Percentiles rank a stretch among this genome's conserved stretches.
Evolutionary conservation across 2,113 vertebrate genomes (phyloP).

Genomic region (Neodon shergylaensis): DNA sequence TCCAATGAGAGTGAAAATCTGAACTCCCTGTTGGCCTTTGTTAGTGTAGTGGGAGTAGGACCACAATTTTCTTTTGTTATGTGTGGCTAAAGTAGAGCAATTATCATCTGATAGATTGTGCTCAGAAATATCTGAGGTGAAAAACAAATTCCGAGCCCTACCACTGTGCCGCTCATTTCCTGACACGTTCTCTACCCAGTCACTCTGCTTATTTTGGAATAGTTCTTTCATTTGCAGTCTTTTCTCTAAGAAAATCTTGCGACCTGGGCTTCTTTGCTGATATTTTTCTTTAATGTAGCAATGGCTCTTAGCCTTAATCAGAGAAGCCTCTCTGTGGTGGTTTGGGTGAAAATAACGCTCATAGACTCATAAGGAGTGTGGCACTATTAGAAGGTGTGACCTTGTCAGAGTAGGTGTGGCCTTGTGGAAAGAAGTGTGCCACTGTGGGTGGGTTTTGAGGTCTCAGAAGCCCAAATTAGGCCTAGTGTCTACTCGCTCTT

Average conservation of each 20-base stretch:
- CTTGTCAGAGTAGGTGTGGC: background rate
- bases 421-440: background rate
- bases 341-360: background rate
- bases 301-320: background rate
- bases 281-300: background rate
- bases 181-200: background rate
- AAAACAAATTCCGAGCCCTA: constrained; percentile 32
- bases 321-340: background rate
- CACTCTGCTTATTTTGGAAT: background rate
- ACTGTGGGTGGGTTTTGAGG: background rate
- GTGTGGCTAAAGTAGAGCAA: constrained; percentile 17
- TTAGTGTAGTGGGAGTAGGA: background rate
- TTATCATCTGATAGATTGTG: constrained; percentile 21
- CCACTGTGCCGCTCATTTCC: background rate
- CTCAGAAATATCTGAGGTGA: constrained; percentile 7
- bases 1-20: constrained; percentile 12
- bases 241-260: background rate
- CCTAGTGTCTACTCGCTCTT: background rate
- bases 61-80: constrained; percentile 47
- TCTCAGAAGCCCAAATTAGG: background rate
- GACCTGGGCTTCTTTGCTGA: background rate
- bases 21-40: constrained; percentile 51
- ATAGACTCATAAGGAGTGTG: background rate
- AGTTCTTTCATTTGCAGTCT: background rate
- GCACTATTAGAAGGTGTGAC: background rate